Base-by-base conservation (phyloP, 1,140 invertebrate species). In the Acromyrmex charruanus region DNA sequence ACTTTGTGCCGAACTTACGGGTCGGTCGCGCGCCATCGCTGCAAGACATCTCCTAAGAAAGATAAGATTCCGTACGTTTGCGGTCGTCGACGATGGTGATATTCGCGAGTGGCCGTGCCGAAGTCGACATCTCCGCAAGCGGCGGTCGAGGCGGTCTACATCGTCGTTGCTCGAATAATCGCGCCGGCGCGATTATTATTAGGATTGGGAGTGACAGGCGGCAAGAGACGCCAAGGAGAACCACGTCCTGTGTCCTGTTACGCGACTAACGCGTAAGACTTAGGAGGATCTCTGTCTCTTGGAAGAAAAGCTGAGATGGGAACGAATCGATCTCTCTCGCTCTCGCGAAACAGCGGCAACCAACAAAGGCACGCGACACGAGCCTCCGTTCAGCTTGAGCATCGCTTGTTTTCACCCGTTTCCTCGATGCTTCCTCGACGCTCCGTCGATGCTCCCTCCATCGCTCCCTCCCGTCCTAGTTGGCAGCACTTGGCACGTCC, bases 1-100 rank as follows among this genome's bases (percentile, higher is more conserved):
- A 95, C 86, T 94, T 95, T 59, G 93, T 93, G 66, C 93, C 93
- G 59, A 94, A 94, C 92, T 96, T 96, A 86, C 95, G 94, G 91
- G 94, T 92, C 49, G 95, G 95, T 79, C 95, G 95, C 79, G 95
- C 94, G 88, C 95, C 95, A 95, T 96, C 95, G 93, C 94, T 96
- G 92, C 94, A 95, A 94, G 95, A 95, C 95, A 95, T 95, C 72
- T 94, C 94, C 93, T 87, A 85, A 86, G 65, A 72, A 65, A 58
- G 80, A 65, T 77, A 63, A 77, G 25, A 10, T 6, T 55, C n/a
- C 44, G n/a, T 55, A 21, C 66, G 82, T 74, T 25, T 35, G 53
- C 69, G 71, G 44, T 58, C 69, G 89, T 71, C 69, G 72, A 77
- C 77, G 80, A 87, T 49, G 86, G 18, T 66, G 77, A 44, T 3